Evolutionary conservation across 2,113 vertebrate genomes (phyloP).

Genomic region (Barbus barbus): DNA sequence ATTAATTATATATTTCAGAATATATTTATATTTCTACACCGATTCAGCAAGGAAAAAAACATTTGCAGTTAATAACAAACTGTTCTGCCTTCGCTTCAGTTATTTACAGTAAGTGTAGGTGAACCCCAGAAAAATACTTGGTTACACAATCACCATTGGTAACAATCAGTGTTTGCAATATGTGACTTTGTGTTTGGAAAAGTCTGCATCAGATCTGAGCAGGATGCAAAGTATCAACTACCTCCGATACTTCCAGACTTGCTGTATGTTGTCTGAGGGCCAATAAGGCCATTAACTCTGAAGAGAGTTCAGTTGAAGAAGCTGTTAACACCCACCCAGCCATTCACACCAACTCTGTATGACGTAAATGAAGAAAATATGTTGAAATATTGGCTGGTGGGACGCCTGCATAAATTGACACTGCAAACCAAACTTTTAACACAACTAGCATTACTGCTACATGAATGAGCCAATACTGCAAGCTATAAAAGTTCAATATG

Average conservation of each 20-base stretch:
- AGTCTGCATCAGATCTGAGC: background rate
- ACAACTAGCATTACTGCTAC: background rate
- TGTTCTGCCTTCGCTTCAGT: background rate
- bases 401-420: background rate
- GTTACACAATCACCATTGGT: background rate
- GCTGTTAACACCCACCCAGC: constrained; percentile 12
- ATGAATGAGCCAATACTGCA: background rate
- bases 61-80: background rate
- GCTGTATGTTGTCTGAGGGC: background rate
- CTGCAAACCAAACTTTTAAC: background rate
- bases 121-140: background rate
- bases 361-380: constrained; percentile 13
- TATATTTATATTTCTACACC: background rate
- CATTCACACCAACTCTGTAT: background rate
- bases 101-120: background rate
- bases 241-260: background rate
- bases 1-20: background rate
- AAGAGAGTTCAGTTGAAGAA: background rate
- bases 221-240: background rate
- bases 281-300: background rate
- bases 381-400: background rate
- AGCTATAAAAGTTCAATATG: background rate
- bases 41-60: background rate
- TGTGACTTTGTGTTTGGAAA: background rate
- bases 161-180: background rate